A percentile compares a stretch with the other conserved stretches of the same genome.
These are phyloP conservation scores for Ammodytes dubius DNA, from an alignment of 2,113 vertebrate genomes.

Conservation along the genomic window DNA sequence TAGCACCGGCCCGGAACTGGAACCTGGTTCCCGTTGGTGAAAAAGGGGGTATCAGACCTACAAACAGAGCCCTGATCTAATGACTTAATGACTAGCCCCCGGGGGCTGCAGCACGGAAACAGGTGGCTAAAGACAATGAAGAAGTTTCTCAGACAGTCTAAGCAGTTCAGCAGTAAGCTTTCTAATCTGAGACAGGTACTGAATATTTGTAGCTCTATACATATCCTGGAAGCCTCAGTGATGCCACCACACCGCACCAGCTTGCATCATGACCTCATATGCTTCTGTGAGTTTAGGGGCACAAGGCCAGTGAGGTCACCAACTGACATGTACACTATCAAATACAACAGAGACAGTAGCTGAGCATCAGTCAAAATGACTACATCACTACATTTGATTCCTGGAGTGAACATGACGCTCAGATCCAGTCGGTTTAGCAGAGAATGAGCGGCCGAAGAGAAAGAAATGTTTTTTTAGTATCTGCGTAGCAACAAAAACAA, in stretches of 20 bases:
- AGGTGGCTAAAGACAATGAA: slow-evolving; percentile 40
- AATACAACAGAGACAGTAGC: background rate
- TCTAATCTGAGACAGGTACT: background rate
- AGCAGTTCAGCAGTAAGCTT: background rate
- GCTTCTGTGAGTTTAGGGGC: slow-evolving; percentile 27
- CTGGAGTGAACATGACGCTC: background rate
- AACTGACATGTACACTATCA: background rate
- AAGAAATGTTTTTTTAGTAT: background rate
- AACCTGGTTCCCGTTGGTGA: no score
- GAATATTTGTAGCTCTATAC: background rate
- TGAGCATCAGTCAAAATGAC: background rate
- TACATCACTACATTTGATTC: background rate
- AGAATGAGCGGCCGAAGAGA: no score
- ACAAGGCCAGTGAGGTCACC: slow-evolving; percentile 32
- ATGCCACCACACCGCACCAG: slow-evolving; percentile 23
- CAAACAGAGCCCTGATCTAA: slow-evolving; percentile 21
- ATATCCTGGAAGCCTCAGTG: slow-evolving; percentile 7
- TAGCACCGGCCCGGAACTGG: no score
- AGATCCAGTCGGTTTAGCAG: background rate
- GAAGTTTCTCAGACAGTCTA: background rate
- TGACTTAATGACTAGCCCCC: slow-evolving; percentile 70
- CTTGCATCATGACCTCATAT: slow-evolving; percentile 51
- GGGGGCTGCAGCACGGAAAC: slow-evolving; percentile 55
- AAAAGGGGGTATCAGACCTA: background rate
- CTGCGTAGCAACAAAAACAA: background rate